These are phyloP conservation scores for Gavia stellata DNA, from an alignment of 2,113 vertebrate species.

Conservation along the genomic window DNA sequence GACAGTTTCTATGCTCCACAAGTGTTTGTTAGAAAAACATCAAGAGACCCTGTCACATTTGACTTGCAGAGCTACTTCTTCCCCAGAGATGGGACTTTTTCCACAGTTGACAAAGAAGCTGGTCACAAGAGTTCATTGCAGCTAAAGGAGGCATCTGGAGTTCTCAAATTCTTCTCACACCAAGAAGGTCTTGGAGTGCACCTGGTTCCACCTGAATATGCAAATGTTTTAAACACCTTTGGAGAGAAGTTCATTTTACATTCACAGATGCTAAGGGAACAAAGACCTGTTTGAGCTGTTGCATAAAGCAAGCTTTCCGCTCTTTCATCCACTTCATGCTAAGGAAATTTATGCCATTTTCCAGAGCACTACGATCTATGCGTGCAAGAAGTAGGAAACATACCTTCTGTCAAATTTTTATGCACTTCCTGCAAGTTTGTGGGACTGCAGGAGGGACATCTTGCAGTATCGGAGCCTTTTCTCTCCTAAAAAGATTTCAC, in stretches of 20 bases:
- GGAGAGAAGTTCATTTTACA: neutral
- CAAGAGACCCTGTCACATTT: neutral
- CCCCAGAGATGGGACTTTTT: neutral
- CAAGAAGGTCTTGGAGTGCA: neutral
- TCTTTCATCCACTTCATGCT: neutral
- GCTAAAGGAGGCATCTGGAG: neutral
- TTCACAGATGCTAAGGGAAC: neutral
- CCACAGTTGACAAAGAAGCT: neutral
- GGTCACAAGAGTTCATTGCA: neutral
- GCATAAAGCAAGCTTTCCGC: neutral
- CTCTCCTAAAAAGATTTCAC: neutral
- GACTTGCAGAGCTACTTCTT: neutral
- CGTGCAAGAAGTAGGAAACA: neutral
- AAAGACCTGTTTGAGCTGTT: neutral
- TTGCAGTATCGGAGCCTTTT: neutral
- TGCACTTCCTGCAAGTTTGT: neutral
- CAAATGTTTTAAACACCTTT: neutral
- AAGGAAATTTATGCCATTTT: neutral
- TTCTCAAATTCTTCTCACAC: neutral
- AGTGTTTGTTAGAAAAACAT: neutral
- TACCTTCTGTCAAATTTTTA: neutral
- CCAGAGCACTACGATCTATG: neutral
- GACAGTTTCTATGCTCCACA: neutral
- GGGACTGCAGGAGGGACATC: neutral
- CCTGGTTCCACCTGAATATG: neutral